Conservation (phyloP, 2,113 vertebrate genomes). For the Euleptes europaea region DNA sequence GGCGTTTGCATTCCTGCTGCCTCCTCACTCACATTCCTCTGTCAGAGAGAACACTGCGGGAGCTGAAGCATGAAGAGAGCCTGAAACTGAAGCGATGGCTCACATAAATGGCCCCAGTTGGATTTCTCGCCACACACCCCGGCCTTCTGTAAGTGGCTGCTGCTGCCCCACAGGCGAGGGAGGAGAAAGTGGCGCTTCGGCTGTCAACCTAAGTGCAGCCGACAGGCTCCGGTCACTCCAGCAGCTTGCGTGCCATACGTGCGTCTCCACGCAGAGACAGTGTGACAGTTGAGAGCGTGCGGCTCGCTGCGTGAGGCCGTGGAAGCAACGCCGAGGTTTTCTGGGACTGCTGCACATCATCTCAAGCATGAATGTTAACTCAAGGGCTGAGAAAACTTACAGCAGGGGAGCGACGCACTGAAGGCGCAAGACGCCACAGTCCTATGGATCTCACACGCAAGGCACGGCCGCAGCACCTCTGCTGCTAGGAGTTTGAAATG, state of each 20-base stretch:
- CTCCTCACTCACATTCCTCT: background rate
- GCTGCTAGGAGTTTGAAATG: background rate
- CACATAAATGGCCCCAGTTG: background rate
- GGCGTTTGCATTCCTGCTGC: background rate
- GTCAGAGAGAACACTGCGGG: background rate
- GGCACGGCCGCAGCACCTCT: no score
- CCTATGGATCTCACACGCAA: background rate
- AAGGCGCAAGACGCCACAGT: background rate
- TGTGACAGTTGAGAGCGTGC: background rate
- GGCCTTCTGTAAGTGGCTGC: background rate
- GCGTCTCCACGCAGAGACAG: background rate
- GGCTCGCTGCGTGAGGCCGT: background rate
- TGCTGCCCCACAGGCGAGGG: background rate
- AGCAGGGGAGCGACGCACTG: background rate
- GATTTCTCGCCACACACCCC: no score
- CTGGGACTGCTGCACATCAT: background rate
- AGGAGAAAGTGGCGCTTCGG: background rate
- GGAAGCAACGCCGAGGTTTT: background rate
- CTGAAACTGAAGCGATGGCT: background rate
- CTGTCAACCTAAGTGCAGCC: background rate
- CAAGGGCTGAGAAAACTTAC: constrained; percentile 12
- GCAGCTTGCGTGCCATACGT: background rate
- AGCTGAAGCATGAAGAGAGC: background rate
- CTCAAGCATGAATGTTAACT: constrained; percentile 24
- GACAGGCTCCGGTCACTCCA: background rate